Base-by-base conservation (phyloP, 2,113 vertebrate species). In the Uropsilus gracilis region DNA sequence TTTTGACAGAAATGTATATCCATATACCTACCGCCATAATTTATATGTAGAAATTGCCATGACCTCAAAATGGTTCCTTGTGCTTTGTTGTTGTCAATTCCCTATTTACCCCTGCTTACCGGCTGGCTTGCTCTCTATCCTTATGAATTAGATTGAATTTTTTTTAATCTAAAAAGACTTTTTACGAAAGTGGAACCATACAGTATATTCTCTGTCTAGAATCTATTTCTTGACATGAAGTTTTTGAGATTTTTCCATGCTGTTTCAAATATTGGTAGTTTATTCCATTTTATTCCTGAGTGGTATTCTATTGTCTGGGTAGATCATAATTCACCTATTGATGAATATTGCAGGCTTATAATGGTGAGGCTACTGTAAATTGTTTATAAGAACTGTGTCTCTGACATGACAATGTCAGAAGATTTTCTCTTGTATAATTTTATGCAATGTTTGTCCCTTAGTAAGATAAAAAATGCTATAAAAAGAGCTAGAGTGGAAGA, bases 41-140 rank as follows among this genome's bases (percentile, higher is more conserved):
- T 30, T 73, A 85, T 71, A 72, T 93, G 32, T 53, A 73, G 48
- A 91, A 89, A 86, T 89, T 95, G 86, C 57, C 16, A 69, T 80
- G 80, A 73, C 69, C 28, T 42, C 11, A 83, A 76, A n/a, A 20
- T 83, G 20, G 71, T 69, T 94, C 32, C 37, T 81, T 80, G 9
- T 71, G 24, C 1, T 89, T 82, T 89, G 86, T 85, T 8, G n/a
- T 55, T 46, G 34, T 69, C 50, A 44, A 22, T 78, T 1, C 20
- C 12, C 3, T 66, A 37, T 34, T 17, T 53, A 28, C 14, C 20
- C 44, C 9, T 91, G 8, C 30, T 20, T n/a, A n/a, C 5, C 26
- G 86, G 50, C 10, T 69, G 86, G 73, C 12, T 32, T 80, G 37
- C 10, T 86, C 86, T 86, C 69, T 90, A 32, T 82, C 17, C 26